Evolutionary conservation across 1,140 invertebrate genomes (phyloP), one percentile per base, ranked within the genome.

Genomic region (Coelopa frigida): DNA sequence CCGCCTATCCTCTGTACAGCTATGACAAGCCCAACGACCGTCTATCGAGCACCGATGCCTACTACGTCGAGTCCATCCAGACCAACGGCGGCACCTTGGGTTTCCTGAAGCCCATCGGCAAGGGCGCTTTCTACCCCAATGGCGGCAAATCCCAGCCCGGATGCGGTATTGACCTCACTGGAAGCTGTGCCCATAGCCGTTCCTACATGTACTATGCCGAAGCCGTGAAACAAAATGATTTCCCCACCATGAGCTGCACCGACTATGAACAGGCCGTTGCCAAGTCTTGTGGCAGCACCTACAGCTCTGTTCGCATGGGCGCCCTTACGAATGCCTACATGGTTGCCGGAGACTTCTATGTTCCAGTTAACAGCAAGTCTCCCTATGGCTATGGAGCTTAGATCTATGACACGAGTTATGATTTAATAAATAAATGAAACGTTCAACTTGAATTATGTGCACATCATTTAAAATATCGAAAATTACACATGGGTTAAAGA

Each of bases 71-170:
- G 49, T 56, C 58, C 1, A 76, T 82, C 38, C 80, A 82, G 51
- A 78, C 80, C 7, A 73, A 78, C 44, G 73, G 68, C 8, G 73
- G 72, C n/a, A 21, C 44, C 10, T 50, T 78, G 3, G 76, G 76
- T 12, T 73, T 75, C 54, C 23, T 69, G 2, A 59, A 73, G 33
- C 64, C 69, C 4, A 51, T 73, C 5, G 75, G 76, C 24, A 59
- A 70, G 46, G 59, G 66, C 10, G 77, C 80, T 51, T 81, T 77
- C 50, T 77, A 70, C 51, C 73, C 74, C 1, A 78, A 80, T 52
- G 74, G 76, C 4, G 75, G 73, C 10, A 41, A 40, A 5, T 23
- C 40, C 1, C 80, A 82, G 55, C 74, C 75, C 4, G 79, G 78
- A n/a, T 83, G 78, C 39, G 47, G 79, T 14, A 1, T 51, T 0